Percentiles rank a stretch among this genome's conserved stretches.
These are phyloP conservation scores for Meloe dianella DNA, from an alignment of 2,888 invertebrate genomes.

Conservation along the genomic window DNA sequence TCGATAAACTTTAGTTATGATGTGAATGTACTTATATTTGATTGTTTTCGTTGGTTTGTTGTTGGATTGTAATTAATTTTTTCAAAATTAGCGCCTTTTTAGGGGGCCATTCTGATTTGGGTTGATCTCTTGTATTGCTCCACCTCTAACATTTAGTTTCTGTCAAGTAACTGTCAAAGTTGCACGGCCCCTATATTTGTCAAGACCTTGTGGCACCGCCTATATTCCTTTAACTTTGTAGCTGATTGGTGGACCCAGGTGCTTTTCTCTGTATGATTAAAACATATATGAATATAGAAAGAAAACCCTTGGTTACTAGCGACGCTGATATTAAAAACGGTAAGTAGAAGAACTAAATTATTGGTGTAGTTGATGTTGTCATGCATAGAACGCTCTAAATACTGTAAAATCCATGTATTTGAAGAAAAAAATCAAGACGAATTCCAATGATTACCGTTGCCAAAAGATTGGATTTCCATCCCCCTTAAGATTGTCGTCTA, in stretches of 20 bases:
- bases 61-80: neutral
- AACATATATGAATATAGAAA: slow-evolving; percentile 47
- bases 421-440: too few relatives aligned
- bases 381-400: slow-evolving; percentile 31
- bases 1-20: neutral
- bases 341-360: slow-evolving; percentile 53
- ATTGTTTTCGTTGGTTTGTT: neutral
- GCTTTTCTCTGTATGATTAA: slow-evolving; percentile 55
- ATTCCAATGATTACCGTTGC: neutral
- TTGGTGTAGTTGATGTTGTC: slow-evolving; percentile 42
- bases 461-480: neutral
- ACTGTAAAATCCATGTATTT: too few relatives aligned
- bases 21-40: neutral
- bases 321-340: slow-evolving; percentile 52
- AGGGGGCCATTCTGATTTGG: slow-evolving; percentile 60
- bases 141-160: slow-evolving; percentile 61
- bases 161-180: slow-evolving; percentile 59
- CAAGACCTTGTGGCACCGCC: slow-evolving; percentile 58
- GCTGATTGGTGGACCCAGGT: slow-evolving; percentile 55
- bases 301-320: slow-evolving; percentile 53
- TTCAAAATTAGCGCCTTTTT: slow-evolving; percentile 55
- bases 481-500: neutral
- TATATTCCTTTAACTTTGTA: slow-evolving; percentile 47
- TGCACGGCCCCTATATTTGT: slow-evolving; percentile 60
- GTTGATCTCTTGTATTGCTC: slow-evolving; percentile 57